Conservation (phyloP, 1,140 invertebrate species). For the Trichonephila clavipes region DNA sequence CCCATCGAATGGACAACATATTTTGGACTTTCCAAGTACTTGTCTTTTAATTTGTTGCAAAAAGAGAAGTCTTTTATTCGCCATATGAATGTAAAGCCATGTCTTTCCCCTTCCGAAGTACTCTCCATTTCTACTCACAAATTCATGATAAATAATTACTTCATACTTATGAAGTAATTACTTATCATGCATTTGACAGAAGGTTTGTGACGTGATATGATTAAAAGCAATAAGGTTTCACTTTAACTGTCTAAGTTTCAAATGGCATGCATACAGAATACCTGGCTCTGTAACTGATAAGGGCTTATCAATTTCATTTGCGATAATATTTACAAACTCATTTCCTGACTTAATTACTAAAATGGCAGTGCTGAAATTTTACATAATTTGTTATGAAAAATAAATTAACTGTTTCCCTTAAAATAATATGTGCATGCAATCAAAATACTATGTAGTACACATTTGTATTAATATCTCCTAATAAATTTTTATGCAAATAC, state of each 20-base stretch:
- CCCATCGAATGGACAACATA: not conserved
- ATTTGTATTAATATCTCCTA: too few species aligned
- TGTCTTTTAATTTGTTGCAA: not conserved
- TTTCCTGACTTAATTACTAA: too few species aligned
- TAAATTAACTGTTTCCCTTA: too few species aligned
- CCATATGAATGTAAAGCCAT: slow-evolving; percentile 26
- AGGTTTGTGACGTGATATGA: not conserved
- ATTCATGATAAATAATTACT: too few species aligned
- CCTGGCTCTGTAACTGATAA: too few species aligned
- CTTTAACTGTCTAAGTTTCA: not conserved
- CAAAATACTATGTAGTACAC: too few species aligned
- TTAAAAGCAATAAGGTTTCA: not conserved
- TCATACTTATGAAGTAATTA: not conserved
- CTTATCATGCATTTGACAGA: not conserved
- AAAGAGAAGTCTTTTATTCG: slow-evolving; percentile 40
- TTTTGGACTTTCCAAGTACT: slow-evolving; percentile 11
- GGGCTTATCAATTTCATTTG: too few species aligned
- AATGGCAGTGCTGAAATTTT: too few species aligned
- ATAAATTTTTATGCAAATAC: too few species aligned
- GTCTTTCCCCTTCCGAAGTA: not conserved
- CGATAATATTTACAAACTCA: too few species aligned
- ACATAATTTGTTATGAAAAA: too few species aligned
- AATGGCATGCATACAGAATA: not conserved
- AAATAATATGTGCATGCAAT: too few species aligned
- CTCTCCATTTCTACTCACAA: not conserved